A percentile compares a stretch with the other conserved stretches of the same genome.
Conservation (phyloP, 1,140 invertebrate species). For the Diploscapter pachys region DNA sequence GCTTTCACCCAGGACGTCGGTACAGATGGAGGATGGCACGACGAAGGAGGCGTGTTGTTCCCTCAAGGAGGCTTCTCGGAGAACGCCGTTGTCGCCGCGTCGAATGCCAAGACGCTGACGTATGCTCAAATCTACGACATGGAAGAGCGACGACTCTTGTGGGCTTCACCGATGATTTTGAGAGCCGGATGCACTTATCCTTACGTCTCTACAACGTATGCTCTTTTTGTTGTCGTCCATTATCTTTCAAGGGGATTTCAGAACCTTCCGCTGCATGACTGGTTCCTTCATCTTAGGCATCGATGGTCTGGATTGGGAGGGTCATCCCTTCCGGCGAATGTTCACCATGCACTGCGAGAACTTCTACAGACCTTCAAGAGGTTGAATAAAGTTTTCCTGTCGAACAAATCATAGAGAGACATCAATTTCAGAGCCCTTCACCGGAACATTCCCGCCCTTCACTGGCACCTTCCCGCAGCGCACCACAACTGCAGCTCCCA, state of each 20-base stretch:
- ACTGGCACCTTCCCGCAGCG: background rate
- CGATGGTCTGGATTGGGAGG: conserved; percentile 32
- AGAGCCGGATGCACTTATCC: conserved; percentile 25
- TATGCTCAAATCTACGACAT: conserved; percentile 32
- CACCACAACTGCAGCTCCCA: background rate
- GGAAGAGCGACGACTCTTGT: conserved; percentile 24
- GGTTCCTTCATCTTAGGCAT: conserved; percentile 29
- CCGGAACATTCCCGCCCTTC: conserved; percentile 8
- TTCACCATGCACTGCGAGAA: conserved; percentile 31
- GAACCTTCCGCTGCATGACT: conserved; percentile 24
- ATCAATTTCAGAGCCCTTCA: background rate
- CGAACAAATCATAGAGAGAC: too few species aligned
- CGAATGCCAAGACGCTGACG: conserved; percentile 16
- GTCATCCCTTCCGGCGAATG: conserved; percentile 36
- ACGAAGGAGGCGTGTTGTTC: conserved; percentile 14
- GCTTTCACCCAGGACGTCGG: conserved; percentile 34
- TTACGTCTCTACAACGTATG: conserved; percentile 30
- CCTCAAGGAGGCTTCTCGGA: conserved; percentile 4
- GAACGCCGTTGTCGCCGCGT: conserved; percentile 25
- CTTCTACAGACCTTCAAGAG: conserved; percentile 8
- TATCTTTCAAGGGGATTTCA: background rate
- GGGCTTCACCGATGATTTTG: conserved; percentile 32
- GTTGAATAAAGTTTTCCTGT: background rate
- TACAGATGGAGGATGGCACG: conserved; percentile 21
- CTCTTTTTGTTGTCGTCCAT: background rate